Base-by-base conservation (phyloP, 1,140 invertebrate species). In the honey bee (Apis mellifera) region DNA sequence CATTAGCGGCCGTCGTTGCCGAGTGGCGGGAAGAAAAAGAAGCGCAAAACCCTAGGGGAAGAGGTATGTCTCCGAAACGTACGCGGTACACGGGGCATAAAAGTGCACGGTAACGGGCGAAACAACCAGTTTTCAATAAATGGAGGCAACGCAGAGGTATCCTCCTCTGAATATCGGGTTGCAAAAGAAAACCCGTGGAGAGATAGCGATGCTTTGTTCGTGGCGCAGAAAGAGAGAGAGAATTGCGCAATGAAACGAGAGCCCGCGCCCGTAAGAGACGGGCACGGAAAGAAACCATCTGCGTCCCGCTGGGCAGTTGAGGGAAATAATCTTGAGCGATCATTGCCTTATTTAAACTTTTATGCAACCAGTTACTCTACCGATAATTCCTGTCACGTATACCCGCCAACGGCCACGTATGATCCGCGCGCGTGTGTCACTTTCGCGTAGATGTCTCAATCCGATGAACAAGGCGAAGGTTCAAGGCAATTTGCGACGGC, bases 361-460 rank as follows among this genome's bases (percentile, higher is more conserved):
- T 78, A 84, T 82, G 81, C 68, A 78, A 55, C 84, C 32, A 73
- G 73, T 86, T 70, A 81, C 72, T 69, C 59, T 83, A 26, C 80
- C 84, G 55, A 88, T 88, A 87, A 92, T 91, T 91, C 89, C 86
- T 82, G 89, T 92, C 90, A 91, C 90, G 91, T 91, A n/a, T n/a
- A n/a, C n/a, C n/a, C n/a, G n/a, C n/a, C n/a, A n/a, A n/a, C 82
- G 80, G 32, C 72, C 82, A 89, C 85, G 62, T 90, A 90, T 90
- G 88, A 91, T 92, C 82, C 86, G 86, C 88, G 73, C 74, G 7
- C 32, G 86, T 89, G 77, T 87, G 86, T 88, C 89, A 69, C 85
- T 86, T 82, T 88, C 85, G 75, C 77, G 84, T 82, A 86, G 92
- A 92, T 92, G 92, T 91, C 90, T 93, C 87, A 92, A 92, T 93